Base-by-base conservation (phyloP, 1,140 invertebrate species). In the Platyscapa corneri region DNA sequence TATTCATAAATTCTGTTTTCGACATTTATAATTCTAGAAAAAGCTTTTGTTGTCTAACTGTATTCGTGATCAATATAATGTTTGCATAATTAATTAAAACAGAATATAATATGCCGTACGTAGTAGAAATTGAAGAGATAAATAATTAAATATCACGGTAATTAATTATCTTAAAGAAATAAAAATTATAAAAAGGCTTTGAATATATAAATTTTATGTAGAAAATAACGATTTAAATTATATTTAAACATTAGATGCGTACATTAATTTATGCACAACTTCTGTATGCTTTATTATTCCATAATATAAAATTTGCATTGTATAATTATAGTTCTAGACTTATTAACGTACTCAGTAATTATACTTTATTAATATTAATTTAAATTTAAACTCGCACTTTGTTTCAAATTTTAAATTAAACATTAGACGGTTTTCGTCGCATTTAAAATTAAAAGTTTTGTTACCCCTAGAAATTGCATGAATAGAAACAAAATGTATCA, bases 301-400 rank as follows among this genome's bases (percentile, higher is more conserved):
- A 42, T 74, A 74, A 42, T 74, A 42, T 42, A 27, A 39, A 74
- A 74, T 74, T 42, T 42, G 27, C 70, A 74, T 74, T 27, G 23
- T 42, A 42, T 74, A 74, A 74, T 74, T 74, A 42, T 42, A 42
- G 8, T 74, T n/a, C 37, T 74, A 74, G 7, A 10, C 8, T 10
- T 42, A 74, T 42, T 42, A 42, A 74, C 5, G 23, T 42, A n/a
- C 20, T 23, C 39, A 12, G 6, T 74, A n/a, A 74, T 74, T 32
- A 27, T n/a, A n/a, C 10, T 74, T 74, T 42, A 42, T 74, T 74
- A 42, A 74, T 74, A 74, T 74, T 74, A 74, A 74, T 74, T 42
- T 74, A 16, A 74, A 74, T 74, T 42, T 12, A 74, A 42, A 42
- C 23, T 74, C 42, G 23, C 27, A 42, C 39, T 74, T 74, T 74